phyloP scores from a whole-genome alignment of 2,888 invertebrate genomes.

The Troilus luridus region DNA sequence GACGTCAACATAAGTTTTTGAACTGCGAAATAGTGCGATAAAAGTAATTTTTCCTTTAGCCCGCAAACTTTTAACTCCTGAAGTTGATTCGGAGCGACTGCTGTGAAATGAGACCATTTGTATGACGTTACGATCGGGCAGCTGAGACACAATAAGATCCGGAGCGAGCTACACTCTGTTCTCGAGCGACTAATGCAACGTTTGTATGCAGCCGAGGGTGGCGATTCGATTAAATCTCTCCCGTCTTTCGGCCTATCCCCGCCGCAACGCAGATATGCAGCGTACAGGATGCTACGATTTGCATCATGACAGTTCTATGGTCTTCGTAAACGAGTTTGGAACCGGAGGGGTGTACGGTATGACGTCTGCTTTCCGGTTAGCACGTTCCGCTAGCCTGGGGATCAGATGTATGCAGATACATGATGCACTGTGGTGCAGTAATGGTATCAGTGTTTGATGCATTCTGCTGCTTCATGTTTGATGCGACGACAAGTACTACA shows the following conservation, averaged over 20 bases:
- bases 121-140: neutral
- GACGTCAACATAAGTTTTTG: neutral
- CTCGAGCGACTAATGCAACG: neutral
- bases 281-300: neutral
- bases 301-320: conserved; percentile 14
- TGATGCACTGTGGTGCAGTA: neutral
- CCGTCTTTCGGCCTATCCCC: neutral
- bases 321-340: neutral
- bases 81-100: neutral
- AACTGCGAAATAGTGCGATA: neutral
- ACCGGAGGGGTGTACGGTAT: neutral
- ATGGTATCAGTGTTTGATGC: neutral
- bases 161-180: neutral
- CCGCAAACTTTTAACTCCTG: neutral
- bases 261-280: neutral
- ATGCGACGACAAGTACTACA: neutral
- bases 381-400: neutral
- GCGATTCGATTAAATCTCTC: conserved; percentile 2
- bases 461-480: neutral
- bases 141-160: neutral
- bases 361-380: neutral
- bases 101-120: neutral
- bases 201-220: conserved; percentile 16
- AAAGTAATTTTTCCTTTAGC: neutral
- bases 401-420: neutral